These are phyloP conservation scores for Beroe forskalii DNA, from an alignment of 37 sponge, comb jelly and placozoan species.

Conservation along the genomic window DNA sequence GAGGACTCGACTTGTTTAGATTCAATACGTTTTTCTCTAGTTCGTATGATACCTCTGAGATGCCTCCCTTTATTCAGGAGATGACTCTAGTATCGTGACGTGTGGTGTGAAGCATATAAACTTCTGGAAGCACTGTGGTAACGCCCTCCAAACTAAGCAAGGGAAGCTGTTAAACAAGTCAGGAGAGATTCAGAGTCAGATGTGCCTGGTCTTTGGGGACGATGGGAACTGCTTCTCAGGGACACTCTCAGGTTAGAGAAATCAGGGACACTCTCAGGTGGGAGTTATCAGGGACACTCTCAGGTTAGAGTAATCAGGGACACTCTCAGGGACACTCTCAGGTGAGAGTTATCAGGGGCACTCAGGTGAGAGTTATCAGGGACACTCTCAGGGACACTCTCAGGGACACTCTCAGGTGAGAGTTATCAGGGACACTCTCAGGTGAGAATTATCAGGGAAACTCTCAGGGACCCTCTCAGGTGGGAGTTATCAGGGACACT, in stretches of 20 bases:
- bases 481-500: too few species aligned
- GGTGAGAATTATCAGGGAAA: too few species aligned
- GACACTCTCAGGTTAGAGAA: constrained; percentile 69
- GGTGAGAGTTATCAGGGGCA: too few species aligned
- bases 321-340: constrained; percentile 77
- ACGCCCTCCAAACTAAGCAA: constrained; percentile 79
- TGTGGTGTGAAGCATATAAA: constrained; percentile 97
- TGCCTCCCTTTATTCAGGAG: constrained; percentile 13
- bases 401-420: too few species aligned
- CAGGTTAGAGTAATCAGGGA: too few species aligned
- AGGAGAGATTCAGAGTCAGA: constrained; percentile 85
- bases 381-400: too few species aligned
- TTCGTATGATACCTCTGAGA: too few species aligned
- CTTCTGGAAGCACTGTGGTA: constrained; percentile 94
- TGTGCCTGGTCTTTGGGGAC: constrained; percentile 80
- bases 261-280: too few species aligned
- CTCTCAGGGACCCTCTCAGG: neutral
- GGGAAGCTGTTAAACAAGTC: constrained; percentile 85
- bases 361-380: too few species aligned
- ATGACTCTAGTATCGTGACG: constrained; percentile 70
- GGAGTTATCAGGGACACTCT: constrained; percentile 77
- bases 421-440: neutral
- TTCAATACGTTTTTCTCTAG: too few species aligned
- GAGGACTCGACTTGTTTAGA: too few species aligned
- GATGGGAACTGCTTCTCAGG: constrained; percentile 75